phyloP scores from a whole-genome alignment of 1,140 invertebrate species.

The Panonychus citri region DNA sequence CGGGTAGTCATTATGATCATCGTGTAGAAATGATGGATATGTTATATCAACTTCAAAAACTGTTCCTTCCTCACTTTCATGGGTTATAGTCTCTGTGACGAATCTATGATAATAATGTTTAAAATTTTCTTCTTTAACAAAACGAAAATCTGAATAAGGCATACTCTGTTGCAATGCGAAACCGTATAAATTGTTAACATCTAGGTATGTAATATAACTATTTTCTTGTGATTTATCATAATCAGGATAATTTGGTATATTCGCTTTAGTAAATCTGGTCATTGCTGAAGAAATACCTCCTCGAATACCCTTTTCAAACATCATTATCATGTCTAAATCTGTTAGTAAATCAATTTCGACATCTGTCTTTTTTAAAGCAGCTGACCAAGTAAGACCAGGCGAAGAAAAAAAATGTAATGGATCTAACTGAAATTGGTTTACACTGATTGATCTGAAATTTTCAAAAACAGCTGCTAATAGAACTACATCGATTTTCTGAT shows the following conservation, averaged over 20 bases:
- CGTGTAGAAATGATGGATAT: too few species aligned
- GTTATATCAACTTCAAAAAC: too few species aligned
- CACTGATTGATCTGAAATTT: not conserved
- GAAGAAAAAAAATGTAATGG: not conserved
- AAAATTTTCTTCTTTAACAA: too few species aligned
- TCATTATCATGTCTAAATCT: not conserved
- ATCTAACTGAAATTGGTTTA: not conserved
- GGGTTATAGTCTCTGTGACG: too few species aligned
- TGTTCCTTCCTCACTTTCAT: too few species aligned
- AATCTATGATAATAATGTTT: too few species aligned
- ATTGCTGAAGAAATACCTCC: not conserved
- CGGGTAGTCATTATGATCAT: too few species aligned
- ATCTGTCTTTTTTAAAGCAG: not conserved
- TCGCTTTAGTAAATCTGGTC: not conserved
- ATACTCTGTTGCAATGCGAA: too few species aligned
- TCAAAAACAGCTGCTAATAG: not conserved
- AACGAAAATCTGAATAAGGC: too few species aligned
- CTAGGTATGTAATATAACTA: not conserved
- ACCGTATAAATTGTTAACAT: not conserved
- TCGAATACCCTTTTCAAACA: slow-evolving; percentile 4
- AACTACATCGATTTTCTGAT: not conserved
- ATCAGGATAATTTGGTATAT: not conserved
- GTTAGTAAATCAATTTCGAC: not conserved
- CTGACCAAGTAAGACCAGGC: not conserved
- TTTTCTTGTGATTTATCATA: not conserved